Conservation (phyloP, 2,113 vertebrate species). For the Rhynchomys soricoides region DNA sequence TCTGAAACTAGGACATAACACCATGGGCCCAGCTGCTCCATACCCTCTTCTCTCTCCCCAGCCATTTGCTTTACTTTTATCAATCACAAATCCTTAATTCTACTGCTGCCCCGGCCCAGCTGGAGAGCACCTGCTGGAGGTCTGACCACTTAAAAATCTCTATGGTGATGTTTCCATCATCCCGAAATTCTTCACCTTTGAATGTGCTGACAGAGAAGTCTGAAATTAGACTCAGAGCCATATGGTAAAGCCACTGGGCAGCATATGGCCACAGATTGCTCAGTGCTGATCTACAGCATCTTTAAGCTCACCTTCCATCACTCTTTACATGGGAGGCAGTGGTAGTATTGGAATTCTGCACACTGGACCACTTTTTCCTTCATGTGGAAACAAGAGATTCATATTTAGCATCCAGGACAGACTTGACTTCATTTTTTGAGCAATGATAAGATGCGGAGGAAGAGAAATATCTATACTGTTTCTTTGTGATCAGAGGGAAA, state of each 20-base stretch:
- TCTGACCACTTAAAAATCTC: conserved; percentile 4
- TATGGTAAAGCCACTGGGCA: conserved; percentile 66
- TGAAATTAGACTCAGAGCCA: conserved; percentile 61
- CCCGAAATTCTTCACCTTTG: conserved; percentile 49
- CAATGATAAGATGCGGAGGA: not conserved
- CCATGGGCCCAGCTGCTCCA: not conserved
- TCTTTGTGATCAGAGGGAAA: not conserved
- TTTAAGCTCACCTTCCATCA: conserved; percentile 52
- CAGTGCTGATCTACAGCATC: conserved; percentile 38
- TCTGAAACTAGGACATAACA: not conserved
- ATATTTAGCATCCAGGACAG: not conserved
- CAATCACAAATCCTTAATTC: not conserved
- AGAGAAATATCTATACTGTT: not conserved
- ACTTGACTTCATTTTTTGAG: not conserved
- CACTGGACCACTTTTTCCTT: not conserved
- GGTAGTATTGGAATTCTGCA: not conserved
- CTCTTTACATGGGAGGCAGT: conserved; percentile 28
- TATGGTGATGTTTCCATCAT: not conserved
- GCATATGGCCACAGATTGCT: conserved; percentile 58
- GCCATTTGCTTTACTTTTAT: not conserved
- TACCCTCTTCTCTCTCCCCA: not conserved
- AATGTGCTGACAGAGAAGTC: conserved; percentile 67
- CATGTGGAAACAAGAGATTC: not conserved
- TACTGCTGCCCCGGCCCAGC: not conserved
- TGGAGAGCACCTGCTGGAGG: not conserved